These are phyloP conservation scores for Chelonoidis abingdonii DNA, from an alignment of 2,113 vertebrate species.

Conservation along the genomic window DNA sequence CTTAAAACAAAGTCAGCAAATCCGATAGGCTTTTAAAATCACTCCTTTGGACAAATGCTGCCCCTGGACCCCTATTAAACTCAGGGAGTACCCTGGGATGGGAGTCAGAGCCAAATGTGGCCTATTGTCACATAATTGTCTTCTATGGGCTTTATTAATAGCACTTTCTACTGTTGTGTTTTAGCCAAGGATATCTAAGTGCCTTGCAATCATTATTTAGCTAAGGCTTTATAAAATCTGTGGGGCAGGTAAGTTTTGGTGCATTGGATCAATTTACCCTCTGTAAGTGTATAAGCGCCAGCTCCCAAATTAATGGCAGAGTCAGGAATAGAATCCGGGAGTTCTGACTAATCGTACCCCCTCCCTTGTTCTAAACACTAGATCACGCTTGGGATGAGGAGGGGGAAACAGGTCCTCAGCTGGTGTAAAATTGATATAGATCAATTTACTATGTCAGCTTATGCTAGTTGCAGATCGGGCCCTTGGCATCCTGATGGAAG, in stretches of 20 bases:
- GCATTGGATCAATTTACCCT: neutral
- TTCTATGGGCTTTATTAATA: neutral
- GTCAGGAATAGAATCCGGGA: fast-evolving
- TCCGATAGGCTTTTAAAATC: neutral
- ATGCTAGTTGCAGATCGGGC: neutral
- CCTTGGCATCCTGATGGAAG: conserved; percentile 1
- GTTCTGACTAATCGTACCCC: fast-evolving
- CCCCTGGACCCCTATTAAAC: neutral
- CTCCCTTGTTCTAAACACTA: neutral
- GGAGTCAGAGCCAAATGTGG: neutral
- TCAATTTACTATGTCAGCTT: neutral
- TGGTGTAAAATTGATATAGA: fast-evolving
- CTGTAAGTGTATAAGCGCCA: too few species aligned
- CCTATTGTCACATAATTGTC: neutral
- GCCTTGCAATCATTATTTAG: conserved; percentile 7
- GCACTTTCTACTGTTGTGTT: neutral
- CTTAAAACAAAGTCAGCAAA: neutral
- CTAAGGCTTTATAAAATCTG: neutral
- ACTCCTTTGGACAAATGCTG: neutral
- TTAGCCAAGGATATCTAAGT: neutral
- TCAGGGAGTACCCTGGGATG: neutral
- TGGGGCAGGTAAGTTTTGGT: neutral
- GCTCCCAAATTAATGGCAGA: neutral
- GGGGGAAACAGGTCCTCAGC: fast-evolving
- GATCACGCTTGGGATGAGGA: neutral